Evolutionary conservation across 2,797 vertebrate genomes (phyloP).

Genomic region (Smutsia temminckii): DNA sequence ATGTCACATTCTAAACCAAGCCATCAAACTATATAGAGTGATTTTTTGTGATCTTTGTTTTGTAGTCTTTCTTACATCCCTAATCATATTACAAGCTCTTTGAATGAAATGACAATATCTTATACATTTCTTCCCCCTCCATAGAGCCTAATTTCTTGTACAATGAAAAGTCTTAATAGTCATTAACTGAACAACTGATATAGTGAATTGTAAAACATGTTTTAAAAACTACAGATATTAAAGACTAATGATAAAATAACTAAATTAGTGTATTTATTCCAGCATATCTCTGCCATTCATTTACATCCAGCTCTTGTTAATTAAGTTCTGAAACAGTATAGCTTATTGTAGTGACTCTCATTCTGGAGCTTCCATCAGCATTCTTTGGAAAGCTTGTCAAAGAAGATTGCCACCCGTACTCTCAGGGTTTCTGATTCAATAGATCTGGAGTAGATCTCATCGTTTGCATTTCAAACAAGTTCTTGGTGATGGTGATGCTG

Average conservation of each 20-base stretch:
- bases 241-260: background rate
- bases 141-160: background rate
- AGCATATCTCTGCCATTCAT: background rate
- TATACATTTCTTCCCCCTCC: background rate
- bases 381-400: background rate
- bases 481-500: background rate
- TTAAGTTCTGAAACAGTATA: background rate
- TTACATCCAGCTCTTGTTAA: background rate
- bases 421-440: background rate
- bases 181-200: background rate
- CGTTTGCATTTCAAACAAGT: background rate
- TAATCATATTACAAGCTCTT: background rate
- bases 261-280: background rate
- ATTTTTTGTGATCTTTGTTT: background rate
- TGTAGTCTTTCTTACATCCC: background rate
- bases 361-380: background rate
- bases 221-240: background rate
- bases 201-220: background rate
- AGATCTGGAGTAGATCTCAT: background rate
- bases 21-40: background rate
- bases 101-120: background rate
- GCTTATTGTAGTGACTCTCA: background rate
- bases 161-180: background rate
- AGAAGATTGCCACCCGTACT: background rate
- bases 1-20: background rate